Conservation (phyloP, 2,888 invertebrate species). For the Achlya flavicornis region DNA sequence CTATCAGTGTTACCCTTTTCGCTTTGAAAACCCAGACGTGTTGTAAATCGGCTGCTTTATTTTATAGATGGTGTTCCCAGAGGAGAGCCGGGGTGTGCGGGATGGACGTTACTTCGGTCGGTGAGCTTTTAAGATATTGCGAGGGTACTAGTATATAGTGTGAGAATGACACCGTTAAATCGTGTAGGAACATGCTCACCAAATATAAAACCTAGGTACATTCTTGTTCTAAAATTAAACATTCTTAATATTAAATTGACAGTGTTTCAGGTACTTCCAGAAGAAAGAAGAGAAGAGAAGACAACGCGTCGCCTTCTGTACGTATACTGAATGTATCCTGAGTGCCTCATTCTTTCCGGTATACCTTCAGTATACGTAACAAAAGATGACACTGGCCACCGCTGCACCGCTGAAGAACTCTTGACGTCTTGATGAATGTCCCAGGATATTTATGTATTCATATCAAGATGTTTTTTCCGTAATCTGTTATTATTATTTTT, state of each 20-base stretch:
- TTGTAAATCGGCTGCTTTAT: constrained; percentile 82
- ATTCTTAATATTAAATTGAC: constrained; percentile 22
- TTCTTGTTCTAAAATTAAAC: constrained; percentile 5
- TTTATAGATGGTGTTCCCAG: constrained; percentile 78
- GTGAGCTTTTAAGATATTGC: constrained; percentile 76
- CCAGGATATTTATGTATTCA: no score
- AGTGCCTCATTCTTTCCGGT: constrained; percentile 98
- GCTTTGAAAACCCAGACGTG: constrained; percentile 72
- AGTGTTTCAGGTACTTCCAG: constrained; percentile 46
- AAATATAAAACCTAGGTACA: constrained; percentile 14
- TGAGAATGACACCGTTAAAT: constrained; percentile 59
- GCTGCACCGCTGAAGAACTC: constrained; percentile 43
- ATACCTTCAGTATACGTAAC: constrained; percentile 99
- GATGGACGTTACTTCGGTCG: constrained; percentile 55
- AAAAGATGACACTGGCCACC: constrained; percentile 95
- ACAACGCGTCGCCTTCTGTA: constrained; percentile 93
- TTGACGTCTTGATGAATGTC: constrained; percentile 35
- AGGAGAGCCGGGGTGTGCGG: constrained; percentile 56
- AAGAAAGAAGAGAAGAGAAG: constrained; percentile 68
- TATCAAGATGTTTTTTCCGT: neutral
- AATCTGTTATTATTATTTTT: constrained; percentile 9
- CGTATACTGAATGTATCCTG: constrained; percentile 99
- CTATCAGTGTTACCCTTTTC: constrained; percentile 76
- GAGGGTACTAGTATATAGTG: constrained; percentile 55
- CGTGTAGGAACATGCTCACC: constrained; percentile 40